Conservation (phyloP, 2,888 invertebrate genomes). For the Orgyia antiqua region DNA sequence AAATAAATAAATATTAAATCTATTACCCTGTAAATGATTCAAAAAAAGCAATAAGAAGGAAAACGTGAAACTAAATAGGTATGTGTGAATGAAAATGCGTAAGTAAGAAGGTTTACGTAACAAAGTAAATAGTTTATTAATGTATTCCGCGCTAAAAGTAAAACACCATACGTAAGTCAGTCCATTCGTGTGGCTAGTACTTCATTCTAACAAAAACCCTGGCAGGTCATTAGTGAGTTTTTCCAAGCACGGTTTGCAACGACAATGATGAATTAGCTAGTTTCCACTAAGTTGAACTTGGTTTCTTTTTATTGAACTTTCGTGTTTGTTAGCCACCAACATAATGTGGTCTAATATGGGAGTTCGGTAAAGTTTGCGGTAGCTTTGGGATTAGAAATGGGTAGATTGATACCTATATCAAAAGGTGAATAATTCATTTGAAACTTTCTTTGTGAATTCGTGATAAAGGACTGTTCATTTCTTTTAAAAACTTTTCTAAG, state of each 20-base stretch:
- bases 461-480: too few species aligned
- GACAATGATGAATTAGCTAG: slow-evolving; percentile 46
- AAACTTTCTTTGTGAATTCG: slow-evolving; percentile 4
- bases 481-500: too few species aligned
- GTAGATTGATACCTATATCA: slow-evolving; percentile 25
- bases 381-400: slow-evolving; percentile 20
- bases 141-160: too few species aligned
- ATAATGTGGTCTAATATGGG: slow-evolving; percentile 9
- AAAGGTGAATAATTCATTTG: slow-evolving; percentile 22
- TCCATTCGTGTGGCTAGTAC: slow-evolving; percentile 10
- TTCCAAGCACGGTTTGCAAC: slow-evolving; percentile 36
- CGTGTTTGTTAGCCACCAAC: slow-evolving; percentile 11
- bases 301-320: slow-evolving; percentile 23
- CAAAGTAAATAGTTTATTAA: too few species aligned
- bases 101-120: too few species aligned
- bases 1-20: too few species aligned
- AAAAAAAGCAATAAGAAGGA: too few species aligned
- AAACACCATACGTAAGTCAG: too few species aligned
- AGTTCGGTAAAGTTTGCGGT: slow-evolving; percentile 15
- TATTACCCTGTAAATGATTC: too few species aligned
- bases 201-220: slow-evolving; percentile 31
- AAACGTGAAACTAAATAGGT: too few species aligned
- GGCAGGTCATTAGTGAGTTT: slow-evolving; percentile 47
- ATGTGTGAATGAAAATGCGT: too few species aligned
- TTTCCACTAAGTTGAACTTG: slow-evolving; percentile 23